Percentiles rank a stretch among this genome's conserved stretches.
Evolutionary conservation across 2,113 vertebrate genomes (phyloP).

Genomic region (Protomyctophum bolini): DNA sequence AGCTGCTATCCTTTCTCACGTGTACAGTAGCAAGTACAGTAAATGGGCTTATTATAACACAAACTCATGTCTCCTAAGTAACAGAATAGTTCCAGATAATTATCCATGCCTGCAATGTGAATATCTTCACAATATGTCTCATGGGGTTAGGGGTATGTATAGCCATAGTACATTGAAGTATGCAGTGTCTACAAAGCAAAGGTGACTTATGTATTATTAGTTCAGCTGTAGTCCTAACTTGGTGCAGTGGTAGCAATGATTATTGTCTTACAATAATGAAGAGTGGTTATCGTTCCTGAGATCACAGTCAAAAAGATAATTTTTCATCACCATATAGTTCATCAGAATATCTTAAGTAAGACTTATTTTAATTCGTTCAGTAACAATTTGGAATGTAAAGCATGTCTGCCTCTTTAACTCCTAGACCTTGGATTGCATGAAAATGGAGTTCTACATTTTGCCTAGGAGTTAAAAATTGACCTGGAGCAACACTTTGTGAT

Average conservation of each 20-base stretch:
- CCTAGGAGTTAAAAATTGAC: conserved; percentile 30
- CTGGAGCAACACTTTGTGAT: conserved; percentile 27
- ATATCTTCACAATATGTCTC: conserved; percentile 3
- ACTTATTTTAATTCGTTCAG: conserved; percentile 11
- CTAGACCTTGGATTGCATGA: conserved; percentile 24
- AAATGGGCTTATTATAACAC: background rate
- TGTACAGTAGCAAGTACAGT: conserved; percentile 13
- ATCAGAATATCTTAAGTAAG: conserved; percentile 24
- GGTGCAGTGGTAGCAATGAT: background rate
- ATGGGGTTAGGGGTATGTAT: background rate
- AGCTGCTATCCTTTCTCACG: no score
- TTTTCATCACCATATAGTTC: conserved; percentile 9
- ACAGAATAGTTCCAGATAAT: background rate
- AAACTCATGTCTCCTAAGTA: background rate
- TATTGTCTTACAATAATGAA: background rate
- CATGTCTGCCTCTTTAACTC: conserved; percentile 1
- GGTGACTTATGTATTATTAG: background rate
- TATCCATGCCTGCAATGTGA: background rate
- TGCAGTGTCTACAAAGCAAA: background rate
- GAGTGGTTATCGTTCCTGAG: conserved; percentile 9
- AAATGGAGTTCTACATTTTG: conserved; percentile 40
- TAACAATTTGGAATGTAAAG: conserved; percentile 13
- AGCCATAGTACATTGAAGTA: background rate
- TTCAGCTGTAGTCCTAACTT: background rate
- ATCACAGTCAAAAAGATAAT: conserved; percentile 9